Conservation (phyloP, 2,797 vertebrate species). For the Dendrocincla fuliginosa region DNA sequence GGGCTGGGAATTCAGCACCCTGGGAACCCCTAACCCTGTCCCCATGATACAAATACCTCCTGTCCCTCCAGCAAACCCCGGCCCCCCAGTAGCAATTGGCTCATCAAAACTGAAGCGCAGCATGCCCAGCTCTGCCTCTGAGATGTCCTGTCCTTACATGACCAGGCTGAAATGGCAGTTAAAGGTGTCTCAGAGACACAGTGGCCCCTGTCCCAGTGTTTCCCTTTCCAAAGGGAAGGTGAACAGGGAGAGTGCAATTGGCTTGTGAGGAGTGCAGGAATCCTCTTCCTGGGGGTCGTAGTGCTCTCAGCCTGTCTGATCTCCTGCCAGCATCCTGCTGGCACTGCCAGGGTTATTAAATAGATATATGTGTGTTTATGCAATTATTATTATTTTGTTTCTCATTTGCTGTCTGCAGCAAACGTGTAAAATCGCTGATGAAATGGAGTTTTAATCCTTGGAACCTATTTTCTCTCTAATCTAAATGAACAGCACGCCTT, state of each 20-base stretch:
- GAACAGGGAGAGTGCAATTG: not conserved
- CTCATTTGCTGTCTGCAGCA: not conserved
- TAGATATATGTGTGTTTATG: not conserved
- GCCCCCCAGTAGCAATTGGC: rapidly evolving
- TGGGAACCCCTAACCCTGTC: not conserved
- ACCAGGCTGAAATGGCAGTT: not conserved
- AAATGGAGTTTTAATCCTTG: not conserved
- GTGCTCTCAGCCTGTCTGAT: constrained; percentile 27
- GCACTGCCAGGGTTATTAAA: constrained; percentile 29
- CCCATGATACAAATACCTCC: not conserved
- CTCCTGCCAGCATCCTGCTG: constrained; percentile 27
- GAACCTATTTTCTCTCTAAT: not conserved
- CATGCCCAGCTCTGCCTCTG: not conserved
- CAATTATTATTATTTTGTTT: constrained; percentile 46
- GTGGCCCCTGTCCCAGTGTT: not conserved
- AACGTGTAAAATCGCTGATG: not conserved
- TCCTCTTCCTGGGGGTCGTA: not conserved
- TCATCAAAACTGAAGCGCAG: not conserved
- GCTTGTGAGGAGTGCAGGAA: not conserved
- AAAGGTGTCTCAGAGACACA: not conserved
- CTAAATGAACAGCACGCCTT: not conserved
- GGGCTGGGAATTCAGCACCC: rapidly evolving
- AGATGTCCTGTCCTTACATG: not conserved
- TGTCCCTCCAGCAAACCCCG: not conserved
- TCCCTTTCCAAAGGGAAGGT: not conserved